Evolutionary conservation across 2,888 invertebrate species (phyloP).

Genomic region (Monopis laevigella): DNA sequence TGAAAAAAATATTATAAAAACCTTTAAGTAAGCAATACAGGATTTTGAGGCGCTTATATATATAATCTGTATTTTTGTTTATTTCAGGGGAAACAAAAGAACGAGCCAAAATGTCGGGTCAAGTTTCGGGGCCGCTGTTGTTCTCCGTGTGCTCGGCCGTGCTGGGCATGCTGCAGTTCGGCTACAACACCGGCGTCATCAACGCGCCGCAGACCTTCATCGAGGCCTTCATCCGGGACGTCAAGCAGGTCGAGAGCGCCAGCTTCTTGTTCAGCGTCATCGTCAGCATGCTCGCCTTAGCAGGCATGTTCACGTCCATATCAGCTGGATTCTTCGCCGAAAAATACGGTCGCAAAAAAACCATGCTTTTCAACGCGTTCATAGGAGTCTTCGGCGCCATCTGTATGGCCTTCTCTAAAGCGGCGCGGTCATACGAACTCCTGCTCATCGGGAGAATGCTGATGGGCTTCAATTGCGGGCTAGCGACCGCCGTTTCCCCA

Average conservation of each 20-base stretch:
- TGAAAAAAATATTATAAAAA: no score
- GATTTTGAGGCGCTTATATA: no score
- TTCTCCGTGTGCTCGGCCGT: slow-evolving; percentile 73
- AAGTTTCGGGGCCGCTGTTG: slow-evolving; percentile 69
- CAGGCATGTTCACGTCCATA: slow-evolving; percentile 82
- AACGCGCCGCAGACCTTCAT: slow-evolving; percentile 73
- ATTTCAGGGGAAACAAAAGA: slow-evolving; percentile 32
- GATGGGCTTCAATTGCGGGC: slow-evolving; percentile 79
- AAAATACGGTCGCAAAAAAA: slow-evolving; percentile 73
- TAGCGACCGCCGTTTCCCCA: slow-evolving; percentile 59
- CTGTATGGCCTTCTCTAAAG: slow-evolving; percentile 73
- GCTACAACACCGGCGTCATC: slow-evolving; percentile 77
- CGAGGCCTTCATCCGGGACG: slow-evolving; percentile 68
- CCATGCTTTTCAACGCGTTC: slow-evolving; percentile 70
- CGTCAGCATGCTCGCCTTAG: slow-evolving; percentile 80
- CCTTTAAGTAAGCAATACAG: no score
- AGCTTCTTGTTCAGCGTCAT: slow-evolving; percentile 70
- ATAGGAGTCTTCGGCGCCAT: slow-evolving; percentile 72
- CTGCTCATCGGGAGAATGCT: slow-evolving; percentile 77
- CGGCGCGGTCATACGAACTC: slow-evolving; percentile 72
- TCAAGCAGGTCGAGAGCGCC: slow-evolving; percentile 49
- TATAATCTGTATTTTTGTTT: slow-evolving; percentile 13
- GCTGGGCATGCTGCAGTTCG: slow-evolving; percentile 77
- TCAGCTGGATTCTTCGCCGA: slow-evolving; percentile 78
- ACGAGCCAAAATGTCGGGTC: slow-evolving; percentile 41